These are phyloP conservation scores for Hapalemur alaotrensis DNA, from an alignment of 2,797 vertebrate genomes.

Conservation along the genomic window DNA sequence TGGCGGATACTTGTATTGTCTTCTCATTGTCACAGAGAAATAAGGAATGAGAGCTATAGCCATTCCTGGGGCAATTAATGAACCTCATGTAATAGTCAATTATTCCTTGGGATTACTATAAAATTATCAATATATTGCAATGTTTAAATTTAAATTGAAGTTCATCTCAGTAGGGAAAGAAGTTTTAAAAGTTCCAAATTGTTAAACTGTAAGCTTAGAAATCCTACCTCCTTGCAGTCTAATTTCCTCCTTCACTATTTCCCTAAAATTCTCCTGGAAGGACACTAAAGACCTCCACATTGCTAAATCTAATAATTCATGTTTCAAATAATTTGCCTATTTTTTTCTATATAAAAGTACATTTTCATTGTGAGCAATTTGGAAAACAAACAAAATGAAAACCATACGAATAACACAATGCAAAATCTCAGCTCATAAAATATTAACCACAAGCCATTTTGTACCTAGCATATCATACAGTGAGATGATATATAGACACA, in stretches of 20 bases:
- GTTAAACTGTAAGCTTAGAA: neutral
- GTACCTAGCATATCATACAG: neutral
- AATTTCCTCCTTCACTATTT: neutral
- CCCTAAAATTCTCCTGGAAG: neutral
- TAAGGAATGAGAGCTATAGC: neutral
- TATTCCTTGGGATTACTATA: neutral
- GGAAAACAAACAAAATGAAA: constrained; percentile 65
- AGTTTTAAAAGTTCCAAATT: constrained; percentile 18
- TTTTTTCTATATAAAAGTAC: constrained; percentile 18
- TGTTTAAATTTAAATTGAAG: constrained; percentile 43
- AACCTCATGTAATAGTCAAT: neutral
- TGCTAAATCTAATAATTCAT: constrained; percentile 54
- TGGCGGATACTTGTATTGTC: neutral
- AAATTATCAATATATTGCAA: constrained; percentile 3
- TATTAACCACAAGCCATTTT: constrained; percentile 40
- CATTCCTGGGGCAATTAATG: neutral
- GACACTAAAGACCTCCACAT: neutral
- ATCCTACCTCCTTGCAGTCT: neutral
- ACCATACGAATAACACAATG: constrained; percentile 23
- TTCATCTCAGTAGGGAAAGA: neutral
- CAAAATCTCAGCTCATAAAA: constrained; percentile 61
- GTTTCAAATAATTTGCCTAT: constrained; percentile 66
- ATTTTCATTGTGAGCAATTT: constrained; percentile 55
- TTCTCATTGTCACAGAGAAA: neutral
- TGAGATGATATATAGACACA: constrained; percentile 25